Conservation (phyloP, 2,113 vertebrate species). For the Meleagris gallopavo region DNA sequence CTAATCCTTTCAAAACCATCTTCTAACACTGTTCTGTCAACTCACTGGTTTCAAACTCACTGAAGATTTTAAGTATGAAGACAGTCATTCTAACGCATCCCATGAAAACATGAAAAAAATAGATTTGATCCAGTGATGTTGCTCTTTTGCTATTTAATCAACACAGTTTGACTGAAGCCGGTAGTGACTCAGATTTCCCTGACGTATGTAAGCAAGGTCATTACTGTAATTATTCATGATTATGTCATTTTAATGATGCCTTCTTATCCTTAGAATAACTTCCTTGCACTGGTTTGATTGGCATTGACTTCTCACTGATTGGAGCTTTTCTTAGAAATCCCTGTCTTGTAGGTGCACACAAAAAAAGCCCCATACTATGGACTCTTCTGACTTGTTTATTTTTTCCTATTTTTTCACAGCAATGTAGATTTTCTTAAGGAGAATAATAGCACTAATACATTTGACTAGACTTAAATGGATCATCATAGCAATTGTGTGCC, state of each 20-base stretch:
- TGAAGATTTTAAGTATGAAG: not conserved
- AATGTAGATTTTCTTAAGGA: not conserved
- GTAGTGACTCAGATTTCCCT: not conserved
- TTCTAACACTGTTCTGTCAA: not conserved
- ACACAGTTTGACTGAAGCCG: not conserved
- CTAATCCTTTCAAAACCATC: not conserved
- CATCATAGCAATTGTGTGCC: not conserved
- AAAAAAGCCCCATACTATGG: not conserved
- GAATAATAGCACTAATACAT: not conserved
- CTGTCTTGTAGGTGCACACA: not conserved
- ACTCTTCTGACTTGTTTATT: not conserved
- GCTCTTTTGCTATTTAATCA: not conserved
- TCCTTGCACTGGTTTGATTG: not conserved
- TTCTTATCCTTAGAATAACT: not conserved
- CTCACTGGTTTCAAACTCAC: not conserved
- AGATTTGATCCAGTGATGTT: not conserved
- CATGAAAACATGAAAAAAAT: not conserved
- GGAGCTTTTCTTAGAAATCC: not conserved
- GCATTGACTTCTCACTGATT: not conserved
- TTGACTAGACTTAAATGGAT: not conserved
- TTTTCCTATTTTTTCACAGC: not conserved
- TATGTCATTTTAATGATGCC: not conserved
- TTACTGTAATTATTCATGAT: not conserved
- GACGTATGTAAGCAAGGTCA: not conserved
- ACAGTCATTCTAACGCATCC: not conserved